phyloP scores from a whole-genome alignment of 2,113 vertebrate species.

The Acanthisitta chloris region DNA sequence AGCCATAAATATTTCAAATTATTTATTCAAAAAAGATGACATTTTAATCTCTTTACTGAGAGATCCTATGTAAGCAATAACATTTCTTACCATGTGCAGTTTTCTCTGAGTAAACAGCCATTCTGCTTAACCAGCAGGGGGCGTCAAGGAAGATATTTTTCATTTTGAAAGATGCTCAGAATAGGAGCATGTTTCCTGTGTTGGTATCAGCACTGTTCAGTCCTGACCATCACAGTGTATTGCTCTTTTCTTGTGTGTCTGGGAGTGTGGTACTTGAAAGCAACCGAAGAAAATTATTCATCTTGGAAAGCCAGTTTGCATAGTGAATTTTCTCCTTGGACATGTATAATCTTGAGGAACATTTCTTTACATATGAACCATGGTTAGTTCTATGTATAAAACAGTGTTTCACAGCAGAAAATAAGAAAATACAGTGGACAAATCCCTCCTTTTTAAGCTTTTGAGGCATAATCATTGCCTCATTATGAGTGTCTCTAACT shows the following conservation, averaged over 20 bases:
- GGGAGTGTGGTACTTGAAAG: not conserved
- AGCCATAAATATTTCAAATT: not conserved
- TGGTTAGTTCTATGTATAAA: not conserved
- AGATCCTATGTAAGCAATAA: not conserved
- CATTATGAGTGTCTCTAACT: not conserved
- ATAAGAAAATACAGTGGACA: not conserved
- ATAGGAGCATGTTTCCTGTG: not conserved
- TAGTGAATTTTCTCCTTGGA: not conserved
- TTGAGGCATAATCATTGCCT: not conserved
- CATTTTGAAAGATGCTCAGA: not conserved
- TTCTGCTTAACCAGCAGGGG: not conserved
- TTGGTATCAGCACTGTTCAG: not conserved
- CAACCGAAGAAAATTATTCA: not conserved
- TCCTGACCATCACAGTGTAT: not conserved
- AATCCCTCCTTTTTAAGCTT: not conserved
- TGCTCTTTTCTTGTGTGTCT: not conserved
- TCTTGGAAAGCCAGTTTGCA: not conserved
- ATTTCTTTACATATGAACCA: not conserved
- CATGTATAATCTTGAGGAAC: not conserved
- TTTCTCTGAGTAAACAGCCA: not conserved
- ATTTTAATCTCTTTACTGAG: not conserved
- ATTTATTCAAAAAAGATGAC: not conserved
- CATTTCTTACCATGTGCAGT: not conserved
- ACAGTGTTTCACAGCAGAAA: not conserved
- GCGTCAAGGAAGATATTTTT: not conserved